Evolutionary conservation across 1,140 invertebrate genomes (phyloP).

Genomic region (Rhagoletis pomonella): DNA sequence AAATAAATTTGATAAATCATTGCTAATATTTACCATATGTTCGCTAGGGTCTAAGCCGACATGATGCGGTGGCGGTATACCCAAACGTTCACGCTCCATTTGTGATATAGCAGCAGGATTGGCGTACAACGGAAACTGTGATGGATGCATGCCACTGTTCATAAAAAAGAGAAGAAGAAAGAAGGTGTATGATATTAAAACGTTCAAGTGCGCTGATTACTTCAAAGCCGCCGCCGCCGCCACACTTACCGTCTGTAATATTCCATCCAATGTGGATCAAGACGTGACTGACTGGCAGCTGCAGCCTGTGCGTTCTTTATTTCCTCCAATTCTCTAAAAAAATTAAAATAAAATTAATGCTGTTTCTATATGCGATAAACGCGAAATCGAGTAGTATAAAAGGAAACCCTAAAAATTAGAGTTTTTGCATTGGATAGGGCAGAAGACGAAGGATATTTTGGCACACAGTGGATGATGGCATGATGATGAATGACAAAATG

Average conservation of each 20-base stretch:
- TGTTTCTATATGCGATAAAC: not conserved
- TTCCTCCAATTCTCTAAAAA: constrained; percentile 83
- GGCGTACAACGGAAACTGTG: constrained; percentile 78
- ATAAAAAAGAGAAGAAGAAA: not conserved
- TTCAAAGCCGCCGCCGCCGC: constrained; percentile 54
- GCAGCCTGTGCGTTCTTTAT: constrained; percentile 82
- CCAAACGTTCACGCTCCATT: constrained; percentile 90
- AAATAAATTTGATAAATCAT: not conserved
- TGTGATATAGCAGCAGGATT: constrained; percentile 83
- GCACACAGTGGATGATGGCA: not conserved
- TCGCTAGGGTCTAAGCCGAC: constrained; percentile 78
- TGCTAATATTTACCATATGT: constrained; percentile 75
- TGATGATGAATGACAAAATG: not conserved
- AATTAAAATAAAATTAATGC: constrained; percentile 53
- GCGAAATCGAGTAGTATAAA: constrained; percentile 41
- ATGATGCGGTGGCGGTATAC: constrained; percentile 81
- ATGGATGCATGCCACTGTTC: constrained; percentile 76
- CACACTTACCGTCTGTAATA: constrained; percentile 83
- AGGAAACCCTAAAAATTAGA: not conserved
- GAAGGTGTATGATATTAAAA: not conserved
- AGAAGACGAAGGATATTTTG: not conserved
- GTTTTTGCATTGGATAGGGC: not conserved
- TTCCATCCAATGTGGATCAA: constrained; percentile 95
- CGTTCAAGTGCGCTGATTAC: not conserved
- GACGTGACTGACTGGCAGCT: constrained; percentile 77